Conservation (phyloP, 1,140 invertebrate species). For the Heliothis subflexa region DNA sequence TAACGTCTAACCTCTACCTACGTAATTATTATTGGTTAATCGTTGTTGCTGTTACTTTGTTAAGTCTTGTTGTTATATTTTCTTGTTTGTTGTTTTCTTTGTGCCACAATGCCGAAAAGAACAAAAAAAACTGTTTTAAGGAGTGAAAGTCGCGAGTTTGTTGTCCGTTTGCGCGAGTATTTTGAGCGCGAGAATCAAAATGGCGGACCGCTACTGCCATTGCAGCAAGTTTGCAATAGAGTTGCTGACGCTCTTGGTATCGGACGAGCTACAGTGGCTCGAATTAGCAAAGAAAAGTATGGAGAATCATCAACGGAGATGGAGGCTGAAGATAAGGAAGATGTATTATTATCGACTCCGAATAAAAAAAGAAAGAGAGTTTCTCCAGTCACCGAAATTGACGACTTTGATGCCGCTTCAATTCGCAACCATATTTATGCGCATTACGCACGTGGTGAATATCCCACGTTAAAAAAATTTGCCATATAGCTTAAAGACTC, state of each 20-base stretch:
- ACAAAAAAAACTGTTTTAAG: conserved; percentile 35
- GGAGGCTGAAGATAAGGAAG: not conserved
- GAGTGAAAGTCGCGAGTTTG: conserved; percentile 30
- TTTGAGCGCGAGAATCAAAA: conserved; percentile 49
- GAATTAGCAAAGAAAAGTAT: conserved; percentile 46
- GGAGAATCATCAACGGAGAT: conserved; percentile 6
- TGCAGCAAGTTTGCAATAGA: conserved; percentile 33
- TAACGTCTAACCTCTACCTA: too few species aligned
- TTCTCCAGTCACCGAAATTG: conserved; percentile 32
- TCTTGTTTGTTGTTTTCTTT: conserved; percentile 34
- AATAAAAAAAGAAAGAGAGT: conserved; percentile 41
- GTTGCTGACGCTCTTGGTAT: conserved; percentile 48
- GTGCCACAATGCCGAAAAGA: conserved; percentile 39
- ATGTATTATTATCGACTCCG: not conserved
- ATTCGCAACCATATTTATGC: conserved; percentile 56
- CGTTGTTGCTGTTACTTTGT: conserved; percentile 6
- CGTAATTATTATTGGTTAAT: too few species aligned
- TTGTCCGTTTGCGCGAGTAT: conserved; percentile 39
- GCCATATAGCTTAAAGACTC: conserved; percentile 38
- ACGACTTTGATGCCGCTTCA: conserved; percentile 52
- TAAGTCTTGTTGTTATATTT: not conserved
- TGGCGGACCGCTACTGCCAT: conserved; percentile 40
- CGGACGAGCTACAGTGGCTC: conserved; percentile 37
- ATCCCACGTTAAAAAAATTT: conserved; percentile 45
- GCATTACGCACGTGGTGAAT: conserved; percentile 20